Evolutionary conservation across 2,888 invertebrate genomes (phyloP).

Genomic region (Pachymerium ferrugineum): DNA sequence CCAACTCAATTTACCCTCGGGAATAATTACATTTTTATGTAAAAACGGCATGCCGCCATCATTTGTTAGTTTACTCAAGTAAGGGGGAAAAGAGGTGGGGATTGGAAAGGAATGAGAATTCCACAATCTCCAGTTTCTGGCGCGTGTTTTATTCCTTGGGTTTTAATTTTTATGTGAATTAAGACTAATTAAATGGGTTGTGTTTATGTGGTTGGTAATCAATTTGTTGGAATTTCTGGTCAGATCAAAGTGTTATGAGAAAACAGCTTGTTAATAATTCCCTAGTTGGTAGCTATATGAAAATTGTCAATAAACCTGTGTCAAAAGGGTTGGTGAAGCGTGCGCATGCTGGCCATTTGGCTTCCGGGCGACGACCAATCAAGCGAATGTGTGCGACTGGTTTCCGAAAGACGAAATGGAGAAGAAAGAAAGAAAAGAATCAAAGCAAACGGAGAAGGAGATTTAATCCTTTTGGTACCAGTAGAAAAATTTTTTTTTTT

Average conservation of each 20-base stretch:
- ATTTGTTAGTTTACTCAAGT: conserved; percentile 2
- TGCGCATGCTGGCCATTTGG: not conserved
- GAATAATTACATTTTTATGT: not conserved
- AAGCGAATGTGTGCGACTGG: not conserved
- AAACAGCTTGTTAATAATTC: not conserved
- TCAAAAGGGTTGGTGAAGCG: not conserved
- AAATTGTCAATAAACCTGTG: not conserved
- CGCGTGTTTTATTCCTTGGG: not conserved
- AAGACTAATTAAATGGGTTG: not conserved
- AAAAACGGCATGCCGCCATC: not conserved
- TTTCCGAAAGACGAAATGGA: not conserved
- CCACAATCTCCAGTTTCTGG: no score
- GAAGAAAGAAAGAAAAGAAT: not conserved
- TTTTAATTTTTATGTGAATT: not conserved
- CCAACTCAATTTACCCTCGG: conserved; percentile 2
- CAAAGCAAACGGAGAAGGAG: not conserved
- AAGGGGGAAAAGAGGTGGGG: not conserved
- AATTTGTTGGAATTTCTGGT: no score
- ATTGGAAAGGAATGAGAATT: no score
- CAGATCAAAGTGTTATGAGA: not conserved
- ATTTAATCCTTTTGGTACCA: not conserved
- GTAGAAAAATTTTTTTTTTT: no score
- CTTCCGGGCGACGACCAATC: conserved; percentile 2
- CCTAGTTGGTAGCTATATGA: not conserved
- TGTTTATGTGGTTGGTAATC: not conserved